These are phyloP conservation scores for Aptenodytes patagonicus DNA, from an alignment of 2,113 vertebrate species.

Conservation along the genomic window DNA sequence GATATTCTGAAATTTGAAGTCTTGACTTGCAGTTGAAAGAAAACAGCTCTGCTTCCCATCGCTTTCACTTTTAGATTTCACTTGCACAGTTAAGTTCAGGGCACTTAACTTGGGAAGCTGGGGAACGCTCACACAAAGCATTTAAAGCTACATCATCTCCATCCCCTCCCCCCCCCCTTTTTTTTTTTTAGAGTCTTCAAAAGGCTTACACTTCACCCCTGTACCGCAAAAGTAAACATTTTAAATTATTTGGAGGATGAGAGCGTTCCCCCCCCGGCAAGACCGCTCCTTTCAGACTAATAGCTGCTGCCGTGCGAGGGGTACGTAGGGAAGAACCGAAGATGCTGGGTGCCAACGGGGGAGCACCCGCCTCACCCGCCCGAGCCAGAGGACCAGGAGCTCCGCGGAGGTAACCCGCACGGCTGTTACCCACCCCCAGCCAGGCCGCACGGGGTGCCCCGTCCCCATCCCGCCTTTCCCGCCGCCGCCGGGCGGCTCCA, in stretches of 20 bases:
- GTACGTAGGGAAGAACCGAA: fast-evolving
- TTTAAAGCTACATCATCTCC: neutral
- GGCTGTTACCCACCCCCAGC: fast-evolving
- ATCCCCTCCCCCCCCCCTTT: fast-evolving
- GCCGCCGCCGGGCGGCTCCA: neutral
- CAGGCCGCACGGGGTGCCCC: neutral
- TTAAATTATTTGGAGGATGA: neutral
- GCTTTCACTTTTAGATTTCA: neutral
- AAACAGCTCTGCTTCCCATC: neutral
- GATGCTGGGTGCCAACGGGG: fast-evolving
- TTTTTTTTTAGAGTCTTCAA: neutral
- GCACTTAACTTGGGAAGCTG: neutral
- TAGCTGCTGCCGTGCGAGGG: neutral
- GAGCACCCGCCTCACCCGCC: neutral
- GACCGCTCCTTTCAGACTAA: too few species aligned
- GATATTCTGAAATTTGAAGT: neutral
- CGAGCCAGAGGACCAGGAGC: neutral
- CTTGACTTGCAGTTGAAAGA: neutral
- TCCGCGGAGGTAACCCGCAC: fast-evolving
- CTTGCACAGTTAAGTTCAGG: too few species aligned
- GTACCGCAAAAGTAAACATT: neutral
- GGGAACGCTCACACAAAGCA: neutral
- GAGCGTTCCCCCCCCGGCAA: neutral
- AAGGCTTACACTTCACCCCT: neutral
- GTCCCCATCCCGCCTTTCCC: neutral